Percentiles rank a stretch among this genome's conserved stretches.
These are phyloP conservation scores for Hydrozoanthus gracilis DNA, from an alignment of 92 coral and sea anemone genomes.

Conservation along the genomic window DNA sequence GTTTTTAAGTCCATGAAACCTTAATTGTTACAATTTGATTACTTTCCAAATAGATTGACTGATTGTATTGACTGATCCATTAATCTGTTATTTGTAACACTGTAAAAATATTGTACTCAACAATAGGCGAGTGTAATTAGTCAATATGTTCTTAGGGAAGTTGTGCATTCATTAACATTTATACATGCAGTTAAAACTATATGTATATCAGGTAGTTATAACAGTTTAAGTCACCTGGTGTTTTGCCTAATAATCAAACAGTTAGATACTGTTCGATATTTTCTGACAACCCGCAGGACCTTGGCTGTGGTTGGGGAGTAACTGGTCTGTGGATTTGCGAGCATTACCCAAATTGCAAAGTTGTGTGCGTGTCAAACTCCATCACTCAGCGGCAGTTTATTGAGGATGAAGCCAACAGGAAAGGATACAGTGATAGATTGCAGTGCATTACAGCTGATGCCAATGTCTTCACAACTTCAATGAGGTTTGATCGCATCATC, in stretches of 20 bases:
- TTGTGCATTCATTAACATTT: too few species aligned
- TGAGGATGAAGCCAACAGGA: slow-evolving; percentile 69
- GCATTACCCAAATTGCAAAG: slow-evolving; percentile 74
- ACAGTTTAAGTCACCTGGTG: too few species aligned
- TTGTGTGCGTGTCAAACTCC: slow-evolving; percentile 81
- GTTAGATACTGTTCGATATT: neutral
- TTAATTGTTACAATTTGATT: too few species aligned
- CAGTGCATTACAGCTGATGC: slow-evolving; percentile 88
- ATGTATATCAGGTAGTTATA: too few species aligned
- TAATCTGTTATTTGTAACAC: too few species aligned
- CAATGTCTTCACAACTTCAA: slow-evolving; percentile 77
- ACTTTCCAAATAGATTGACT: too few species aligned
- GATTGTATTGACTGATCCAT: too few species aligned
- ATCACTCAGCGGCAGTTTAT: slow-evolving; percentile 78
- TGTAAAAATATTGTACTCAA: too few species aligned
- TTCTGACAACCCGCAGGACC: slow-evolving; percentile 59
- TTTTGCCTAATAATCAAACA: neutral
- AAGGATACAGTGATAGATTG: slow-evolving; percentile 64
- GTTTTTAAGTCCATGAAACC: too few species aligned
- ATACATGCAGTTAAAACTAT: too few species aligned
- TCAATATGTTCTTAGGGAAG: too few species aligned
- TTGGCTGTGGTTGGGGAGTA: slow-evolving; percentile 94
- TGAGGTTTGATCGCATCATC: slow-evolving; percentile 81
- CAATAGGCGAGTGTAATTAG: too few species aligned
- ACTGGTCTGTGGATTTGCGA: slow-evolving; percentile 85